phyloP scores from a whole-genome alignment of 2,888 invertebrate genomes.

The Sesamia inferens region DNA sequence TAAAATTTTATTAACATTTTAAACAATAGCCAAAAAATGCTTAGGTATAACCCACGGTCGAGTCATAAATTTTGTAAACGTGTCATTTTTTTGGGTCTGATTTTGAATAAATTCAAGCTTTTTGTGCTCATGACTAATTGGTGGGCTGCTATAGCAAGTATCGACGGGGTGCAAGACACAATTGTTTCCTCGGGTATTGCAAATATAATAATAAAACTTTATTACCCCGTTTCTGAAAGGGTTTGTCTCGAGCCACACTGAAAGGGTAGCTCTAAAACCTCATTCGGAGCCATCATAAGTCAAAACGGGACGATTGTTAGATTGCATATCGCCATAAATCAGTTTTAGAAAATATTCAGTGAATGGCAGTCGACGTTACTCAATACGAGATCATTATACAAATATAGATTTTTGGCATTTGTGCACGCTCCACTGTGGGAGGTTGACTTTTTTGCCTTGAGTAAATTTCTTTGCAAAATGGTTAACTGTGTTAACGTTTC shows the following conservation, averaged over 20 bases:
- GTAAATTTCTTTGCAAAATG: constrained; percentile 74
- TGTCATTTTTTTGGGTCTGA: constrained; percentile 81
- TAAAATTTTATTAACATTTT: constrained; percentile 83
- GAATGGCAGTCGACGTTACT: constrained; percentile 83
- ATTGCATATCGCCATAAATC: constrained; percentile 89
- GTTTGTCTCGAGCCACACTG: constrained; percentile 81
- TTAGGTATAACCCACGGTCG: constrained; percentile 77
- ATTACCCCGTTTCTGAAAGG: constrained; percentile 89
- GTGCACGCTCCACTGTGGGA: constrained; percentile 88
- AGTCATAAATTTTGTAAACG: constrained; percentile 83
- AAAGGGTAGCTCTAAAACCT: constrained; percentile 86
- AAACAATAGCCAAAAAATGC: constrained; percentile 81
- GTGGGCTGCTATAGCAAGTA: constrained; percentile 73
- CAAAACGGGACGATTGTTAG: constrained; percentile 86
- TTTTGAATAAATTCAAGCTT: constrained; percentile 79
- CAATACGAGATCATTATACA: constrained; percentile 89
- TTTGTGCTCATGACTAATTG: constrained; percentile 87
- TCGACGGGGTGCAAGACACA: constrained; percentile 81
- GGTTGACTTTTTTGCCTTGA: constrained; percentile 62
- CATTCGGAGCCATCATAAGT: constrained; percentile 81
- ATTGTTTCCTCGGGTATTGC: constrained; percentile 84
- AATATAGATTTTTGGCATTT: constrained; percentile 89
- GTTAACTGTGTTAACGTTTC: constrained; percentile 75
- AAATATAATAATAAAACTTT: constrained; percentile 89
- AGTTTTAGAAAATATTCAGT: constrained; percentile 81